Evolutionary conservation across 2,888 invertebrate species (phyloP).

Genomic region (Trachelus troglodyta): DNA sequence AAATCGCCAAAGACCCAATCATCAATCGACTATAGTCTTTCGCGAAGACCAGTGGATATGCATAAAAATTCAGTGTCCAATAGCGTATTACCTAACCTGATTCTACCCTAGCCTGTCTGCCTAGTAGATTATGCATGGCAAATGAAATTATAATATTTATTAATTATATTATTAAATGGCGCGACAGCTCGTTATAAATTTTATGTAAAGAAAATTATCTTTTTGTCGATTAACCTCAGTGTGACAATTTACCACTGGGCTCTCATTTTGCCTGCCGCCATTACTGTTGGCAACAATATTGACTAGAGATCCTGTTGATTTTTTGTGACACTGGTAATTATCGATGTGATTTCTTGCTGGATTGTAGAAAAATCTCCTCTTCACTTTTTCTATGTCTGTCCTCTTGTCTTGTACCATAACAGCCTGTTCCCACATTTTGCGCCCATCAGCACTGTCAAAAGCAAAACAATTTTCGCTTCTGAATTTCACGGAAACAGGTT

Average conservation of each 20-base stretch:
- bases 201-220: background rate
- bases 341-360: background rate
- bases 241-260: background rate
- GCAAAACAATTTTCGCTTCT: background rate
- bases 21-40: background rate
- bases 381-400: background rate
- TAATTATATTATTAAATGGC: background rate
- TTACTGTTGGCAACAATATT: background rate
- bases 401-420: no score
- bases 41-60: background rate
- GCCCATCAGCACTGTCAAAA: background rate
- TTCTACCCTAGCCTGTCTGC: background rate
- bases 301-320: background rate
- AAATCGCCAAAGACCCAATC: background rate
- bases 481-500: background rate
- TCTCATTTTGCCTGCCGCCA: background rate
- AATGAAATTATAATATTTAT: background rate
- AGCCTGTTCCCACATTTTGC: no score
- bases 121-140: background rate
- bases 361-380: background rate
- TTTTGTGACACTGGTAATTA: background rate
- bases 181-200: background rate
- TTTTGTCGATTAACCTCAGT: background rate
- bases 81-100: background rate
- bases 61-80: background rate